Conservation (phyloP, 2,113 vertebrate genomes). For the Saimiri boliviensis region DNA sequence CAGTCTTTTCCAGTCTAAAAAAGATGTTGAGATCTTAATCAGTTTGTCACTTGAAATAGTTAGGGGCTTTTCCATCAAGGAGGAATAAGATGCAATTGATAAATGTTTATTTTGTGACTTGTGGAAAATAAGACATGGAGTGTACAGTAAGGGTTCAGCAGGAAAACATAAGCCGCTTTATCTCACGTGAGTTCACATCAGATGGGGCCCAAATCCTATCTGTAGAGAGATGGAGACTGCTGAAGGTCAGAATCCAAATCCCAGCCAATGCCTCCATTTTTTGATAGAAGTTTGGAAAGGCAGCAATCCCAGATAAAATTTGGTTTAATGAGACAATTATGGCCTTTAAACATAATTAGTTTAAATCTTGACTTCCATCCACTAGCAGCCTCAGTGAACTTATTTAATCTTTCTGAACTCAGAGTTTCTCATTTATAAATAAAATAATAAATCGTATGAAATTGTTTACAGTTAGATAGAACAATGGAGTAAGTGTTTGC, state of each 20-base stretch:
- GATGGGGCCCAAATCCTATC: background rate
- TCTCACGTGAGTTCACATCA: background rate
- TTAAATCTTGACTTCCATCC: background rate
- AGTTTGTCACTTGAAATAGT: background rate
- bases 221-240: background rate
- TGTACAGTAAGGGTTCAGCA: background rate
- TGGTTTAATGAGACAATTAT: background rate
- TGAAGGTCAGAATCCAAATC: background rate
- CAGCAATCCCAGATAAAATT: background rate
- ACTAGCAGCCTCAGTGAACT: background rate
- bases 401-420: background rate
- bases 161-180: background rate
- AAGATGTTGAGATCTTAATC: background rate
- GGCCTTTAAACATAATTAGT: background rate
- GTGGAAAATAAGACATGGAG: background rate
- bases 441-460: background rate
- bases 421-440: background rate
- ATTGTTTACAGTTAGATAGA: background rate
- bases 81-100: background rate
- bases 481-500: background rate
- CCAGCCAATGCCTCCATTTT: background rate
- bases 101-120: background rate
- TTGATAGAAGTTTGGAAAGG: background rate
- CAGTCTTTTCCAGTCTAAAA: background rate
- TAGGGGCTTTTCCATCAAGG: background rate